Base-by-base conservation (phyloP, 2,797 vertebrate genomes). In the Oreochromis mossambicus region DNA sequence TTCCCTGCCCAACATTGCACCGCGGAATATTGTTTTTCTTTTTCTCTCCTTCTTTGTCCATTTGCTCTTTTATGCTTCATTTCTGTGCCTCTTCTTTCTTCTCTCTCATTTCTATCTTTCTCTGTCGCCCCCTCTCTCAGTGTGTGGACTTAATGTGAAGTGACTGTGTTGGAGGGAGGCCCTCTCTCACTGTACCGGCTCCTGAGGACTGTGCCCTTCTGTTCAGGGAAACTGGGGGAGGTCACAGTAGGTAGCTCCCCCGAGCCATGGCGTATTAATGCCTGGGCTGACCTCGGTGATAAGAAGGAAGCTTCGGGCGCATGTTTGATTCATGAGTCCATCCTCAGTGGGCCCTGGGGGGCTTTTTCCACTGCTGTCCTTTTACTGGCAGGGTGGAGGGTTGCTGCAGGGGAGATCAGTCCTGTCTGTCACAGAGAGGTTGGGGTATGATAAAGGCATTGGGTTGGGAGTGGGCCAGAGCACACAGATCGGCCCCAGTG, bases 241-340 rank as follows among this genome's bases (percentile, higher is more conserved):
- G 95, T 96, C 96, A 95, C 95, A 94, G 93, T 94, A 95, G 94
- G 95, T 95, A 94, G 88, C 89, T 95, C 94, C 95, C 95, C 87
- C 19, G 94, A 95, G 95, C 95, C 91, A 87, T 85, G 85, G 94
- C 87, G 94, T 95, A 95, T 96, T 96, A 96, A 96, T 96, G 95
- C 95, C 94, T 92, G 86, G 86, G 83, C 94, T 96, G 96, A 96
- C 95, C 95, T 93, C 92, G 81, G 92, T 88, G 95, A 95, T 96
- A 96, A 95, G 95, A 94, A 92, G 93, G 86, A 93, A 93, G 95
- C 95, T 95, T 93, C 83, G 80, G 95, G 96, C 90, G 61, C 94
- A 96, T 96, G 95, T 96, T 96, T 96, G 96, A 96, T 96, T 96
- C 96, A 96, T 96, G 95, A 95, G 95, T 93, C 95, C 94, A 91